Base-by-base conservation (phyloP, 2,888 invertebrate genomes). In the Syrista parreyssii region DNA sequence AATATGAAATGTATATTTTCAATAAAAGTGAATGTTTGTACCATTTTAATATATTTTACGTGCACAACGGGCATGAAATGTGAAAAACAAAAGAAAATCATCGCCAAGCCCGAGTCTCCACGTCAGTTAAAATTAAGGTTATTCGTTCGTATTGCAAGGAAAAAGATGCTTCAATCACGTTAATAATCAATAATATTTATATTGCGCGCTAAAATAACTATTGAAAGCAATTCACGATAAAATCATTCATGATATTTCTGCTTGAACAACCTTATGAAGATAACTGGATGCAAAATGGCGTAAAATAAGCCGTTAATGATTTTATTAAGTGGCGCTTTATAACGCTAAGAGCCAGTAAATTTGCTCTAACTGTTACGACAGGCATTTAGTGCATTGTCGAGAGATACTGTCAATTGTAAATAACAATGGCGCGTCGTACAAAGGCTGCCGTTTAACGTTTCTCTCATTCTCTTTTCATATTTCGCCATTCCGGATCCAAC, bases 1-100 rank as follows among this genome's bases (percentile, higher is more conserved):
- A 75, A 78, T 79, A 36, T 77, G 76, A 87, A 85, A 83, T 84
- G 84, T 87, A 85, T 86, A 86, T 77, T 87, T 88, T 87, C 84
- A 87, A 86, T 88, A 85, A 86, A 82, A 83, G 76, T 82, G 79
- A 79, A 80, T 81, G 80, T 86, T 84, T 84, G 77, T 85, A 84
- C 72, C 80, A 75, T 76, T 81, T 73, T 76, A 82, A 81, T 72
- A 71, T 76, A 69, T 69, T 31, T 4, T 15, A 40, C 40, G 40
- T 40, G 15, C 1, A 75, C 30, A 12, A 31, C 35, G 69, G 55
- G 6, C 36, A 30, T 76, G 68, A 23, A 33, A 76, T 55, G 3
- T 36, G 68, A 68, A 36, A 31, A 36, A 75, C 30, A 55, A 75
- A 36, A 15, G 2, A 30, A 74, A 36, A 73, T n/a, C 15, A 40